phyloP scores from a whole-genome alignment of 2,888 invertebrate genomes.

The Drosophila quinaria region DNA sequence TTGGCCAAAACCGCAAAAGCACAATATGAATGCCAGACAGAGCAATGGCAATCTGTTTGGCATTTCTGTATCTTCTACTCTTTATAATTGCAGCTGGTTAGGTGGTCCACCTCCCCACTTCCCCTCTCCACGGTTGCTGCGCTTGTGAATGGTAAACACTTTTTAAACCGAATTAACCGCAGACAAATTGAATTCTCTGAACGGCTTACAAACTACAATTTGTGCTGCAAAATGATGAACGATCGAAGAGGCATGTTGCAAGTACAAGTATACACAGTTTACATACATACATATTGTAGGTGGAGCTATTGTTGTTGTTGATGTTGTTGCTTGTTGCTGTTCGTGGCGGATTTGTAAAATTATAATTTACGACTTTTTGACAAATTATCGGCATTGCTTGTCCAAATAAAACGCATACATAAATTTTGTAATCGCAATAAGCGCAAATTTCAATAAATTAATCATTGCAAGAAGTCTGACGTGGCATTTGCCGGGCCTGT shows the following conservation, averaged over 20 bases:
- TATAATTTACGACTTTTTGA: slow-evolving; percentile 81
- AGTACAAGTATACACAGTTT: background rate
- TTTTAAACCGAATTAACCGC: slow-evolving; percentile 56
- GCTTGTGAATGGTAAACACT: slow-evolving; percentile 21
- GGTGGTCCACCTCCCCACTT: background rate
- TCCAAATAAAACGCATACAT: slow-evolving; percentile 71
- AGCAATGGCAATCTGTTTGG: slow-evolving; percentile 23
- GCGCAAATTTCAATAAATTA: slow-evolving; percentile 79
- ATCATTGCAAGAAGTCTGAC: slow-evolving; percentile 67
- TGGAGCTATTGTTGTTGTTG: background rate
- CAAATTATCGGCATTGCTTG: slow-evolving; percentile 78
- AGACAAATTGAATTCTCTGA: slow-evolving; percentile 62
- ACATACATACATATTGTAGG: background rate
- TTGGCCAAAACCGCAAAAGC: slow-evolving; percentile 52
- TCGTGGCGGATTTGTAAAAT: slow-evolving; percentile 41
- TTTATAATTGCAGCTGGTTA: slow-evolving; percentile 33
- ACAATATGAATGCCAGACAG: slow-evolving; percentile 42
- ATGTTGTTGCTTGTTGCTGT: background rate
- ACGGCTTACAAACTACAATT: slow-evolving; percentile 32
- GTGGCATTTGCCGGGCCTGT: slow-evolving; percentile 5
- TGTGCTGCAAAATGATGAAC: slow-evolving; percentile 26
- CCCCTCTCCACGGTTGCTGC: no score
- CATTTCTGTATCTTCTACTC: slow-evolving; percentile 4
- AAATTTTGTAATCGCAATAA: slow-evolving; percentile 75
- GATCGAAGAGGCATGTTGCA: slow-evolving; percentile 5